Conservation (phyloP, 2,888 invertebrate species). For the Polyommatus iphigenia region DNA sequence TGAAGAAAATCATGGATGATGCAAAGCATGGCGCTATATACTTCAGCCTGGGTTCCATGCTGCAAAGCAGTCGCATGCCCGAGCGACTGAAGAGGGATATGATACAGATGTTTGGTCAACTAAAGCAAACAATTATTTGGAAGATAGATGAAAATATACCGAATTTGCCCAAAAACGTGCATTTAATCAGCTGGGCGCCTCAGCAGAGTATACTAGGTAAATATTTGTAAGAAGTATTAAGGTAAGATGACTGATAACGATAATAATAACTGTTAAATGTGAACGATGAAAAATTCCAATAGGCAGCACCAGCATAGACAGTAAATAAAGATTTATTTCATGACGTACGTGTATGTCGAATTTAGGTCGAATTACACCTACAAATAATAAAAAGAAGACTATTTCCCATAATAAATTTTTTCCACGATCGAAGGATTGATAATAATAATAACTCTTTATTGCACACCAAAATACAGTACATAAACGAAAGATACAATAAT, state of each 20-base stretch:
- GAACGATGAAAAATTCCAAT: no score
- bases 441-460: no score
- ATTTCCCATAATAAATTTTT: no score
- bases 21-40: slow-evolving; percentile 37
- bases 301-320: no score
- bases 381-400: no score
- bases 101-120: slow-evolving; percentile 50
- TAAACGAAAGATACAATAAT: no score
- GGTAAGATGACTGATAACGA: not conserved
- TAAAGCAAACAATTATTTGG: slow-evolving; percentile 61
- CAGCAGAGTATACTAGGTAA: slow-evolving; percentile 44
- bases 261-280: no score
- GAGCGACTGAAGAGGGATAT: slow-evolving; percentile 46
- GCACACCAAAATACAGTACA: no score
- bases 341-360: no score
- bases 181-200: slow-evolving; percentile 59
- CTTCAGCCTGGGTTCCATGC: slow-evolving; percentile 36
- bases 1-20: slow-evolving; percentile 56
- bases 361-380: no score
- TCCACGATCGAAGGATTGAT: no score
- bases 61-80: slow-evolving; percentile 46
- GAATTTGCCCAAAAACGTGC: slow-evolving; percentile 55
- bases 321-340: no score
- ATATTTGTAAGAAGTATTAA: not conserved
- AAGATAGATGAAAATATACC: slow-evolving; percentile 55